Percentiles rank a stretch among this genome's conserved stretches.
Evolutionary conservation across 53 echinoderm and acorn worm species (phyloP).

Genomic region (Luidia sarsii): DNA sequence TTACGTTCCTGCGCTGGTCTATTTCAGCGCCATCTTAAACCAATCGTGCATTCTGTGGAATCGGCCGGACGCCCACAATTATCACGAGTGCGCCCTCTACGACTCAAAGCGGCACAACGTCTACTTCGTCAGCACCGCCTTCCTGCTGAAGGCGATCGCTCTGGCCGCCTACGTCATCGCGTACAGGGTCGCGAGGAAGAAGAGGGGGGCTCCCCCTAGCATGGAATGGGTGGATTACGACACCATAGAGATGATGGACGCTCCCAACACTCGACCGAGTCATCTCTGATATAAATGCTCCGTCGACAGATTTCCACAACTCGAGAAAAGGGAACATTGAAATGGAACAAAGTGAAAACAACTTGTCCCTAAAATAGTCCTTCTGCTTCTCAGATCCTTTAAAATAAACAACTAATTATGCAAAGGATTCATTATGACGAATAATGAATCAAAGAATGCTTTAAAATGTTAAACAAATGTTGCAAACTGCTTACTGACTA

Average conservation of each 20-base stretch:
- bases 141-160: conserved; percentile 68
- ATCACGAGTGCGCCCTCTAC: conserved; percentile 80
- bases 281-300: neutral
- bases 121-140: conserved; percentile 58
- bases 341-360: too few species aligned
- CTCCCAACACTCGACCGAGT: neutral
- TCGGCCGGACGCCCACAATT: conserved; percentile 57
- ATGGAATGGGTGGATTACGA: conserved; percentile 63
- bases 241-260: conserved; percentile 31
- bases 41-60: conserved; percentile 73
- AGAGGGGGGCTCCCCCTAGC: neutral
- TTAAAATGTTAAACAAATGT: too few species aligned
- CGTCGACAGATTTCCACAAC: too few species aligned
- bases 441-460: too few species aligned
- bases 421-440: too few species aligned
- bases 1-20: conserved; percentile 71
- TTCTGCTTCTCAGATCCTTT: too few species aligned
- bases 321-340: too few species aligned
- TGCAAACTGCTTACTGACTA: too few species aligned
- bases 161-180: conserved; percentile 51
- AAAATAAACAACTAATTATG: too few species aligned
- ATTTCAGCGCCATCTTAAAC: conserved; percentile 70
- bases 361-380: too few species aligned
- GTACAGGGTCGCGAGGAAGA: conserved; percentile 20
- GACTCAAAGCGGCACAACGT: conserved; percentile 63